Evolutionary conservation across 2,113 vertebrate genomes (phyloP), one percentile per base, ranked within the genome.

Genomic region (Apus apus): DNA sequence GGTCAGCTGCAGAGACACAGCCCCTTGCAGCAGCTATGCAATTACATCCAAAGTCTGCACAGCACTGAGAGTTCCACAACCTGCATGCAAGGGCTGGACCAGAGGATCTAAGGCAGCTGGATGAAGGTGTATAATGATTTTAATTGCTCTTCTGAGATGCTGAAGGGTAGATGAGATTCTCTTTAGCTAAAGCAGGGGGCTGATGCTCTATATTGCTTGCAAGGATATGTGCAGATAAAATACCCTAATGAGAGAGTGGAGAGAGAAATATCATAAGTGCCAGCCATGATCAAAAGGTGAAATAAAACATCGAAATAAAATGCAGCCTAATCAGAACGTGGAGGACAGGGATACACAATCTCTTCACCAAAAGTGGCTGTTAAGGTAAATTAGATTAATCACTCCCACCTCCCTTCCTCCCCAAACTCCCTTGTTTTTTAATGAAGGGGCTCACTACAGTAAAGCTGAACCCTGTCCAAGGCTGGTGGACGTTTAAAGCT

Each of bases 41-140:
- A 98, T 98, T 98, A 98, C 91, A n/a, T 80, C 96, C 87, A 70
- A 98, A 98, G 94, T 97, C 97, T 97, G 96, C 97, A 96, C 89
- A 92, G 97, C 72, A 87, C 82, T 18, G 2, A 84, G 75, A 96
- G 93, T 96, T 97, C 94, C 89, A 83, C 84, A 97, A 25, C 92
- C 86, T 93, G 67, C 62, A 78, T 79, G 57, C 90, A 68, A 70
- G 54, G 34, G 74, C 58, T 61, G 68, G 91, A 86, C 85, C 29
- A 1, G 66, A 87, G 76, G 84, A 86, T 86, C 85, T 51, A 80
- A 75, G 87, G 90, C 89, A 96, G 90, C 80, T 40, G 87, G 87
- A 89, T 92, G 77, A 97, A 89, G 91, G 88, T 78, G 85, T 96
- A 81, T 80, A 90, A 92, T 38, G 73, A 93, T 82, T 94, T 96